Evolutionary conservation across 2,888 invertebrate species (phyloP), one percentile per base, ranked within the genome.

Genomic region (Drosophila mimica): DNA sequence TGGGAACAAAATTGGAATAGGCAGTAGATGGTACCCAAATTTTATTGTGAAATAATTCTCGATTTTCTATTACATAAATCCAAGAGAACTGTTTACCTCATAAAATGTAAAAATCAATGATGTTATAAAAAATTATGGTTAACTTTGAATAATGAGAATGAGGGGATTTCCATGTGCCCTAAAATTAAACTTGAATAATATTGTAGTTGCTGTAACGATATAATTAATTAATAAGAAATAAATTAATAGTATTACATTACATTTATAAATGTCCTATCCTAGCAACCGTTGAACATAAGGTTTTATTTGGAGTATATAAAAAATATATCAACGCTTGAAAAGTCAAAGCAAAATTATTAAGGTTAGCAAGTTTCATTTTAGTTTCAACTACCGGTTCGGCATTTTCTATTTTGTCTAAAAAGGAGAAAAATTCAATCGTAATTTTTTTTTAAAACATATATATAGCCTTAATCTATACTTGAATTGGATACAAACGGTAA

Each of bases 331-430:
- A 68, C 38, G 67, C 48, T 17, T 68, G 51, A 62, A 54, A 58
- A 78, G 64, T 71, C 75, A 72, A 30, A 65, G 30, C 75, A 78
- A 78, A 78, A 78, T 78, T 78, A 57, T 68, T 34, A 40, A 63
- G 75, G 54, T 65, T 78, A 78, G 72, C 52, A 40, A 62, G 28
- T 53, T 56, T 58, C 59, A 65, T 78, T 72, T 62, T 59, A 65
- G 58, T 78, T 57, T 65, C 69, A 66, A 52, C 64, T 51, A 31
- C 40, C 57, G 40, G 31, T 58, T 71, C 56, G 71, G 70, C 70
- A 58, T 64, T 70, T 70, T 54, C 58, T 52, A 68, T 46, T 46
- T 54, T 28, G 53, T 67, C 31, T 11, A 70, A 53, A 70, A 61
- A 33, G 40, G 33, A 53, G 34, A 60, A 59, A 63, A 74, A 57